Evolutionary conservation across 1,140 invertebrate genomes (phyloP).

Genomic region (Drosophila ambigua): DNA sequence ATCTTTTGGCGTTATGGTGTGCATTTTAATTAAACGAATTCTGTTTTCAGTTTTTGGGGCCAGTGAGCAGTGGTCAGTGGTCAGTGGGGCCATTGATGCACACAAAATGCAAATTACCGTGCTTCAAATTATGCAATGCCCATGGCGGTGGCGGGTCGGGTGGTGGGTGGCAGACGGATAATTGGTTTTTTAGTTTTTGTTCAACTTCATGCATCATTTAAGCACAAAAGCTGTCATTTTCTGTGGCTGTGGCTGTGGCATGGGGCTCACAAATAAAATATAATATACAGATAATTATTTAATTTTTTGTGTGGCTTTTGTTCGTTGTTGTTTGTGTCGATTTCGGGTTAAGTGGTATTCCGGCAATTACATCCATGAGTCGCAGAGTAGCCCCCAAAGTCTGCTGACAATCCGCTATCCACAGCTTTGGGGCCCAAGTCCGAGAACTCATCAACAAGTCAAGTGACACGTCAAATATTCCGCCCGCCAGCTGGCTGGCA

Average conservation of each 20-base stretch:
- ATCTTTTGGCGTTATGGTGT: constrained; percentile 1
- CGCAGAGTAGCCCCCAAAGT: too few species aligned
- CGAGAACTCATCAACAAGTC: constrained; percentile 31
- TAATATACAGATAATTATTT: constrained; percentile 33
- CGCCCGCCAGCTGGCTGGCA: constrained; percentile 20
- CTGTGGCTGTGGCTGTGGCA: neutral
- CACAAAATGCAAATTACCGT: too few species aligned
- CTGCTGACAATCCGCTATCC: too few species aligned
- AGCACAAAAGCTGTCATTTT: constrained; percentile 27
- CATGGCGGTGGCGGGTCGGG: too few species aligned
- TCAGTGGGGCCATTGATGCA: too few species aligned
- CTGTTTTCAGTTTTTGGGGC: neutral
- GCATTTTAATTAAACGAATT: constrained; percentile 46
- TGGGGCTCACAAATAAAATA: constrained; percentile 29
- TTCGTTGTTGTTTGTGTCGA: constrained; percentile 1
- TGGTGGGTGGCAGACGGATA: too few species aligned
- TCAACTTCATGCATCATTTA: constrained; percentile 45
- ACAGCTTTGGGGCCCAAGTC: neutral
- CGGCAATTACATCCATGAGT: too few species aligned
- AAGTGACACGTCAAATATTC: constrained; percentile 30
- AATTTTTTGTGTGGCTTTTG: constrained; percentile 7
- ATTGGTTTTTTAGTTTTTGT: too few species aligned
- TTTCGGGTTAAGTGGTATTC: constrained; percentile 1
- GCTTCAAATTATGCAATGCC: too few species aligned
- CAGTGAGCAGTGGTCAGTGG: too few species aligned